phyloP scores from a whole-genome alignment of 92 coral and sea anemone genomes.

The Scolanthus callimorphus region DNA sequence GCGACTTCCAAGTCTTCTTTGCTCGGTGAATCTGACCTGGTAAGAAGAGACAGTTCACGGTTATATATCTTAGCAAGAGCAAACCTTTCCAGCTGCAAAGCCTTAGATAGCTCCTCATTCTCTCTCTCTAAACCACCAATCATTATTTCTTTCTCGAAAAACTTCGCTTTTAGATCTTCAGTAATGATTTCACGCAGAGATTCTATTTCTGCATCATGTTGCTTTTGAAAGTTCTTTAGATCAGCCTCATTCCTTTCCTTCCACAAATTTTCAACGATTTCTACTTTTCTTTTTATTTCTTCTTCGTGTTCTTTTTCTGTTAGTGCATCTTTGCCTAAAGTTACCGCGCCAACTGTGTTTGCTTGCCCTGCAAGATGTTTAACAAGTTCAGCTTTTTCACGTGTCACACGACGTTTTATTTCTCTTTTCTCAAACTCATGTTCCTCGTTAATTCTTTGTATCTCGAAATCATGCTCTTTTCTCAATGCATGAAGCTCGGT shows the following conservation, averaged over 20 bases:
- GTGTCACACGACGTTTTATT: conserved; percentile 40
- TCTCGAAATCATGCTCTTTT: conserved; percentile 27
- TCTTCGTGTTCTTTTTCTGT: conserved; percentile 23
- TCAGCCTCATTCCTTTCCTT: conserved; percentile 48
- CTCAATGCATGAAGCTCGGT: conserved; percentile 16
- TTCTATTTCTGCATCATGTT: conserved; percentile 44
- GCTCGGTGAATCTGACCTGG: conserved; percentile 44
- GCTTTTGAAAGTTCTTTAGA: conserved; percentile 30
- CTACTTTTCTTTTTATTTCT: conserved; percentile 43
- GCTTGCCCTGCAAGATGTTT: conserved; percentile 31
- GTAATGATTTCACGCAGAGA: conserved; percentile 16
- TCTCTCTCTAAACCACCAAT: conserved; percentile 52
- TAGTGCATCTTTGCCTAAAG: conserved; percentile 33
- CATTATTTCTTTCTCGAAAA: conserved; percentile 35
- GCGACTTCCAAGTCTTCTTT: conserved; percentile 72
- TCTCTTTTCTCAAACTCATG: conserved; percentile 43
- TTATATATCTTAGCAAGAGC: conserved; percentile 63
- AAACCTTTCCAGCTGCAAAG: conserved; percentile 65
- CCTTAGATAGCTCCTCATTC: conserved; percentile 32
- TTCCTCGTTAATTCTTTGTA: conserved; percentile 22
- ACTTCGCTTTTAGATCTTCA: conserved; percentile 18
- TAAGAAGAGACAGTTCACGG: conserved; percentile 68
- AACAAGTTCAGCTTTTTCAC: conserved; percentile 65
- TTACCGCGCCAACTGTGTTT: conserved; percentile 20
- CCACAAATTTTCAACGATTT: conserved; percentile 51